Evolutionary conservation across 1,140 invertebrate species (phyloP).

Genomic region (Drosophila rhopaloa): DNA sequence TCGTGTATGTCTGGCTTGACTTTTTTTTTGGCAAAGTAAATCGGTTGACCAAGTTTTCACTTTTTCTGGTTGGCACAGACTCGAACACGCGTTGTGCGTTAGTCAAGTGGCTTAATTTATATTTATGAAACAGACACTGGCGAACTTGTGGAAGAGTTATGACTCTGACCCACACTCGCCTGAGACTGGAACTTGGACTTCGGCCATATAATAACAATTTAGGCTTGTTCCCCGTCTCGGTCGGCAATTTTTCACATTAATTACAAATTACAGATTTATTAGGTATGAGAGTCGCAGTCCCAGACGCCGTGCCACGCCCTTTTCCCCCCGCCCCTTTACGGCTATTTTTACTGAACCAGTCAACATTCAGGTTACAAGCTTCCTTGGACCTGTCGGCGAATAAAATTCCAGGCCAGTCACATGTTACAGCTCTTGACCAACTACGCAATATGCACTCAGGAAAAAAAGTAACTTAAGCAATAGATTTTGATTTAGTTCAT

Average conservation of each 20-base stretch:
- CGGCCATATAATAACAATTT: constrained; percentile 80
- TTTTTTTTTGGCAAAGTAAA: constrained; percentile 38
- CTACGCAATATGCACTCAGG: constrained; percentile 19
- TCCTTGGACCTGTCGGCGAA: constrained; percentile 50
- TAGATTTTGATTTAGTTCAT: no score
- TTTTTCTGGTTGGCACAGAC: constrained; percentile 36
- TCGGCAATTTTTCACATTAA: constrained; percentile 81
- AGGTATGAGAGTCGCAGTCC: constrained; percentile 63
- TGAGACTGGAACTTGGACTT: constrained; percentile 56
- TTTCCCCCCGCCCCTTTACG: not conserved
- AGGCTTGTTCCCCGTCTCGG: constrained; percentile 78
- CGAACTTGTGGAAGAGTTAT: constrained; percentile 80
- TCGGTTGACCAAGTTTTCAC: constrained; percentile 61
- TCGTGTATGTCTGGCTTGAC: constrained; percentile 3
- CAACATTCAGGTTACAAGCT: constrained; percentile 51
- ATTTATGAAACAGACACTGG: constrained; percentile 75
- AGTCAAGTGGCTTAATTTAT: constrained; percentile 79
- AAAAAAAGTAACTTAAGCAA: not conserved
- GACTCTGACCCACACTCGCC: constrained; percentile 74
- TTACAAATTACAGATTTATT: constrained; percentile 84
- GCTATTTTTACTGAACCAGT: constrained; percentile 16
- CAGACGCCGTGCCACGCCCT: constrained; percentile 45
- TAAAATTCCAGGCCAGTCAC: constrained; percentile 45
- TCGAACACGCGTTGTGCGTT: constrained; percentile 57
- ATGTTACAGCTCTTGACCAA: constrained; percentile 38